These are phyloP conservation scores for zebrafish (Danio rerio) DNA, from an alignment of 2,113 vertebrate genomes.

Conservation along the genomic window GRCz12tu NC_133190.1:23768501-23769000, in stretches of 20 bases:
- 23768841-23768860: neutral
- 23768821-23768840: neutral
- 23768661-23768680: slow-evolving; percentile 92
- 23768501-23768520: too few relatives aligned
- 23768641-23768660: slow-evolving; percentile 94
- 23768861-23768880: slow-evolving; percentile 87
- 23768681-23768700: slow-evolving; percentile 93
- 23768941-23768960: slow-evolving; percentile 86
- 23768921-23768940: slow-evolving; percentile 90
- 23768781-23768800: slow-evolving; percentile 79
- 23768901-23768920: slow-evolving; percentile 89
- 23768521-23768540: too few relatives aligned
- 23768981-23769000: slow-evolving; percentile 98
- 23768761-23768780: slow-evolving; percentile 98
- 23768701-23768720: slow-evolving; percentile 94
- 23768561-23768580: neutral
- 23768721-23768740: slow-evolving; percentile 97
- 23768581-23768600: slow-evolving; percentile 81
- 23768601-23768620: slow-evolving; percentile 95
- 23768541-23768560: too few relatives aligned
- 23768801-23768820: neutral
- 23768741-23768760: slow-evolving; percentile 99
- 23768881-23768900: slow-evolving; percentile 88
- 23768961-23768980: slow-evolving; percentile 93
- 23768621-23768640: slow-evolving; percentile 94